Evolutionary conservation across 37 sponge, comb jelly and placozoan genomes (phyloP), one percentile per base, ranked within the genome.

Genomic region (Spongia lamella): DNA sequence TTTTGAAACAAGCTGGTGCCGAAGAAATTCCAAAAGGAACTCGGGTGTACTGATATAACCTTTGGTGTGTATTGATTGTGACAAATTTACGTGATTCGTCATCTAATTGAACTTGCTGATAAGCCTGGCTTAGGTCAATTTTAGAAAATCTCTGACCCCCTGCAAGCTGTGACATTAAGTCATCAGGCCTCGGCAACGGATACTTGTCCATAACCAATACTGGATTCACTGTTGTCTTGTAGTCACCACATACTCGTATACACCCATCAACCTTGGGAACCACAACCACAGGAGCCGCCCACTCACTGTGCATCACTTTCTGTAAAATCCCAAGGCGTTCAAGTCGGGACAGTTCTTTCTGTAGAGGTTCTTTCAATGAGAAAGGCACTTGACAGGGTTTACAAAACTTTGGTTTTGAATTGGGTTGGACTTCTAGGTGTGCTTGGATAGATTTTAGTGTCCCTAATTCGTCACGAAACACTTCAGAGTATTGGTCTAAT

Each of bases 221-320:
- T 1, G 54, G 20, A 49, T 72, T 70, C 17, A 74, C 24, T 3
- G 83, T 82, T 37, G 56, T 73, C 38, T 81, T 81, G 51, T 67
- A 79, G 79, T 79, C 79, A 1, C 67, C 78, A 77, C 78, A 77
- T 7, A 77, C 0, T 25, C 67, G 33, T 0, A 79, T 22, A 0
- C 22, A 30, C 4, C 71, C 71, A 33, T 86, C 64, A 17, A 57
- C 43, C 55, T 86, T 86, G 20, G 34, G 31, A 21, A 86, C 81
- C 1, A 71, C 76, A 22, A 80, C 81, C 3, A 80, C 34, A 6
- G 81, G 81, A 0, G 72, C 63, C 17, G 81, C 81, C 81, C 72
- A 70, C 38, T 61, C 64, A 62, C 72, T 71, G 64, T 61, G 36
- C 1, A 32, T 27, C 14, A 80, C 68, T 55, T 34, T 69, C 32